These are phyloP conservation scores for Crossaster papposus DNA, from an alignment of 53 echinoderm and acorn worm species.

Conservation along the genomic window DNA sequence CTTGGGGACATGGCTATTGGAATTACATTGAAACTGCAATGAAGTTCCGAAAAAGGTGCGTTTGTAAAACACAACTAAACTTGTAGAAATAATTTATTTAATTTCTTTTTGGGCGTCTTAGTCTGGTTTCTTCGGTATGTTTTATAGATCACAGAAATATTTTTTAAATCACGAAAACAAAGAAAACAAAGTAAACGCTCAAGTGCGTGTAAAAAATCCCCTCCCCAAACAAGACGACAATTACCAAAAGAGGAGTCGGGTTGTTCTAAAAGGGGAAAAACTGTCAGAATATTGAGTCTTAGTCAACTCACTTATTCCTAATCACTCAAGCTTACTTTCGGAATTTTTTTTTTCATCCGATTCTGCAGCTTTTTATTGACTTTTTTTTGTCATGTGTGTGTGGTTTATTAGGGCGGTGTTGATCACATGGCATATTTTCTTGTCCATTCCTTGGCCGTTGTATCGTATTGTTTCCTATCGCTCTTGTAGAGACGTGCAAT, in stretches of 20 bases:
- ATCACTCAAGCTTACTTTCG: background rate
- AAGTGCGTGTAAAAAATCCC: background rate
- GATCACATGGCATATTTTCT: conserved; percentile 88
- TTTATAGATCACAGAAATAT: background rate
- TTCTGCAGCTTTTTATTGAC: background rate
- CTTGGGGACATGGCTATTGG: no score
- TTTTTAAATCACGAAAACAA: background rate
- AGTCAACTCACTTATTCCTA: background rate
- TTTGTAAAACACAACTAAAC: no score
- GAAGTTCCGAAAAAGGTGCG: no score
- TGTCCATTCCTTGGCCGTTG: conserved; percentile 87
- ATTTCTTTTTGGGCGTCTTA: no score
- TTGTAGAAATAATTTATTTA: no score
- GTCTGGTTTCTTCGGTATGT: background rate
- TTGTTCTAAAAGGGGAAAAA: background rate
- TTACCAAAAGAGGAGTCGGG: background rate
- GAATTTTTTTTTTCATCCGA: background rate
- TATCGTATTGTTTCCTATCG: conserved; percentile 68
- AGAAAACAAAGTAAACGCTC: conserved; percentile 2
- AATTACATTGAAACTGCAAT: no score
- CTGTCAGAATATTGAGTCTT: background rate
- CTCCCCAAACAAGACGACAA: background rate
- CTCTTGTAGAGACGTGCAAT: conserved; percentile 93
- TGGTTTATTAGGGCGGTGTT: conserved; percentile 1
- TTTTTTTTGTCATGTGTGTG: background rate